phyloP scores from a whole-genome alignment of 1,140 invertebrate genomes.

The Drosophila saltans region DNA sequence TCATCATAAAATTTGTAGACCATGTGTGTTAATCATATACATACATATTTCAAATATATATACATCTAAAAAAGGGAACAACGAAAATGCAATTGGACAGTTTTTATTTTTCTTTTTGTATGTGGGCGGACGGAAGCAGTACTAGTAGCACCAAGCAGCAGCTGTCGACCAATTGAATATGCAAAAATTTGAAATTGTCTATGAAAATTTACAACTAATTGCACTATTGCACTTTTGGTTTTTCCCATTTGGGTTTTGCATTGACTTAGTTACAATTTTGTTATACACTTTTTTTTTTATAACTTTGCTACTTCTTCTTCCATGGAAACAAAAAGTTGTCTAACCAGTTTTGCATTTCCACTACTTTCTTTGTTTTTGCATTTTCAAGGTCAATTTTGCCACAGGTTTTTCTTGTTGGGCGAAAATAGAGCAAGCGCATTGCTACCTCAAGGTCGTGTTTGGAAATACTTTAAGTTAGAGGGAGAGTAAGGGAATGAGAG shows the following conservation, averaged over 20 bases:
- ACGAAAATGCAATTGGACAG: conserved; percentile 10
- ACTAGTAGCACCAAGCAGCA: neutral
- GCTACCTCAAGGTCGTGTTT: conserved; percentile 11
- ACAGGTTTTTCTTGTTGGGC: conserved; percentile 35
- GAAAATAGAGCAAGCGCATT: conserved; percentile 12
- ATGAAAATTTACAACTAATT: conserved; percentile 5
- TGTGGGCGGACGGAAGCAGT: neutral
- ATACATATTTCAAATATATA: no score
- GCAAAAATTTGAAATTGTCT: conserved; percentile 2
- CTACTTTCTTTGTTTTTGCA: conserved; percentile 45
- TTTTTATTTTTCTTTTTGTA: conserved; percentile 14
- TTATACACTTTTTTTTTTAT: neutral
- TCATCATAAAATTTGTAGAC: neutral
- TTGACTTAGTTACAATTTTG: conserved; percentile 3
- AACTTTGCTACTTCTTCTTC: conserved; percentile 8
- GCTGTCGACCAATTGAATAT: conserved; percentile 2
- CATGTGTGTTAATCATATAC: conserved; percentile 1
- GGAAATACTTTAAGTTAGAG: neutral
- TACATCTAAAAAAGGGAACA: neutral
- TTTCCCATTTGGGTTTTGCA: conserved; percentile 3
- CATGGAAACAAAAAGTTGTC: conserved; percentile 29
- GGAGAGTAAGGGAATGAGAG: neutral
- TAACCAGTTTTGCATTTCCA: conserved; percentile 48
- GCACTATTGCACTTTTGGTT: neutral
- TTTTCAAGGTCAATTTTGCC: conserved; percentile 43